phyloP scores from a whole-genome alignment of 2,797 vertebrate species.

The Brotula barbata region DNA sequence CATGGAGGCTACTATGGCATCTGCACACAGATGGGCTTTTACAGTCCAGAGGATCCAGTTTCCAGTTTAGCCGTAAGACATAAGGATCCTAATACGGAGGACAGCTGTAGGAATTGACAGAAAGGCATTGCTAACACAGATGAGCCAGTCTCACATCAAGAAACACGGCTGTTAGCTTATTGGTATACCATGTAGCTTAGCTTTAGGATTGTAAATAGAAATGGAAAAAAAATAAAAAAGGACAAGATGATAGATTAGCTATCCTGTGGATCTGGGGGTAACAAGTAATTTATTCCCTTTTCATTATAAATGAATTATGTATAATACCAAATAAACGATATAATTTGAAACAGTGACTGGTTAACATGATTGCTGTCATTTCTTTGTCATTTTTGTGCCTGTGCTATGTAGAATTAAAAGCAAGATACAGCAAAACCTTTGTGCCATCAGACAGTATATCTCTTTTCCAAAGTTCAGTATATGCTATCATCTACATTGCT shows the following conservation, averaged over 20 bases:
- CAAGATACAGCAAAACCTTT: no score
- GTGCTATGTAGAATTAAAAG: no score
- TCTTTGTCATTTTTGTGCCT: no score
- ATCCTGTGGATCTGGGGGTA: neutral
- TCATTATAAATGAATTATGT: neutral
- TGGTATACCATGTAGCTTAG: constrained; percentile 13
- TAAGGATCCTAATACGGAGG: constrained; percentile 5
- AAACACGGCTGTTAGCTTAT: constrained; percentile 5
- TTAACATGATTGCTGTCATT: no score
- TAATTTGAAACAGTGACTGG: no score
- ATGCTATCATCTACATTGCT: no score
- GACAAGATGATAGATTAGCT: neutral
- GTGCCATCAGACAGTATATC: no score
- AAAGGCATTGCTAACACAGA: constrained; percentile 1
- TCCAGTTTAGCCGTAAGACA: constrained; percentile 20
- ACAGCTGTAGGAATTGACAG: constrained; percentile 11
- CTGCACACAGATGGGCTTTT: constrained; percentile 32
- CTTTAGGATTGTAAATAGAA: constrained; percentile 8
- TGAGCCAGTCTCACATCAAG: constrained; percentile 14
- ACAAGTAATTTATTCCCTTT: neutral
- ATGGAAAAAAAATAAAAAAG: neutral
- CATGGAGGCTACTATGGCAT: constrained; percentile 41
- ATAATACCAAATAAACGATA: no score
- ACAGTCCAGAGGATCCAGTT: constrained; percentile 22
- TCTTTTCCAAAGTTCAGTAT: no score